A percentile compares a stretch with the other conserved stretches of the same genome.
phyloP scores from a whole-genome alignment of 2,797 vertebrate genomes.

The Sebastes steindachneri region DNA sequence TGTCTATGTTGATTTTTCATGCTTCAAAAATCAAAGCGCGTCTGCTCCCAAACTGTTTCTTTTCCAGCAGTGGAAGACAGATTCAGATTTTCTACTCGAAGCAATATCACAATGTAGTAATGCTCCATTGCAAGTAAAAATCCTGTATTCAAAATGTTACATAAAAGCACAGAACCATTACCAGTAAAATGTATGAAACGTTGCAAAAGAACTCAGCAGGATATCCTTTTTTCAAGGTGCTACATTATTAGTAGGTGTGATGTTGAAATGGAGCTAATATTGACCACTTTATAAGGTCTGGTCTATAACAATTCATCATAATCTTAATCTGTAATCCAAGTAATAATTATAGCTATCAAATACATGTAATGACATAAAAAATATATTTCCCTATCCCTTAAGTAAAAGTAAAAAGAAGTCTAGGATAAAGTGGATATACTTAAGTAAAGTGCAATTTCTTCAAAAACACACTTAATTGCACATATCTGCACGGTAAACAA shows the following conservation, averaged over 20 bases:
- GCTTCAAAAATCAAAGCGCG: conserved; percentile 23
- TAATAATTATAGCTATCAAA: not conserved
- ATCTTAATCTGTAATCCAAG: not conserved
- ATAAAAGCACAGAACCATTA: not conserved
- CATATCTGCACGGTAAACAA: not conserved
- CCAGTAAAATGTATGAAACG: not conserved
- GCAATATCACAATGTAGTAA: not conserved
- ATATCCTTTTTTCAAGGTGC: not conserved
- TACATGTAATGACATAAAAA: not conserved
- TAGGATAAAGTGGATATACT: not conserved
- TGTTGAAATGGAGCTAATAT: not conserved
- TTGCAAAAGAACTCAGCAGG: not conserved
- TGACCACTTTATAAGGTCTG: not conserved
- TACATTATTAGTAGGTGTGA: not conserved
- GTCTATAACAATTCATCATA: not conserved
- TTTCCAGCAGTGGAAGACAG: not conserved
- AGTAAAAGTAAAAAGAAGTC: not conserved
- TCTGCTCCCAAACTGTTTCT: not conserved
- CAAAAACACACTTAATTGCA: not conserved
- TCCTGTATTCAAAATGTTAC: not conserved
- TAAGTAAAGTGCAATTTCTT: not conserved
- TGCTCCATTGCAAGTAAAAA: not conserved
- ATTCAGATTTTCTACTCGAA: not conserved
- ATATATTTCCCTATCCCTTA: not conserved
- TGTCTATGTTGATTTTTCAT: conserved; percentile 25